A percentile compares a stretch with the other conserved stretches of the same genome.
Evolutionary conservation across 2,888 invertebrate genomes (phyloP).

Genomic region (Sabatieria punctata): DNA sequence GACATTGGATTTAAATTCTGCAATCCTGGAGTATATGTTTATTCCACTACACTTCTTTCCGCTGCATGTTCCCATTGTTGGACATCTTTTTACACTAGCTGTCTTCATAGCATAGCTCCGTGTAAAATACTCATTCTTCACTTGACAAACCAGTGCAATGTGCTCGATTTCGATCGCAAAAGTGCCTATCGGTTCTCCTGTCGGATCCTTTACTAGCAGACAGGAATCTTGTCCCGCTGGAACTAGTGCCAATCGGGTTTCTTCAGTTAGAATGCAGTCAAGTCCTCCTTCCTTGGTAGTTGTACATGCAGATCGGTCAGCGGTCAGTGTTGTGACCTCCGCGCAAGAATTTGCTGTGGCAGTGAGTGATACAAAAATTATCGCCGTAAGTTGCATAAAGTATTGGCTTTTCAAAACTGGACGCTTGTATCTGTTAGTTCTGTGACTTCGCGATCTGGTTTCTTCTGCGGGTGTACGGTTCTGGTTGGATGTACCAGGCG

Average conservation of each 20-base stretch:
- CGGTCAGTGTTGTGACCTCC: background rate
- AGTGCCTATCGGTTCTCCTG: background rate
- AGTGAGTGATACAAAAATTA: too few species aligned
- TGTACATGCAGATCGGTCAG: background rate
- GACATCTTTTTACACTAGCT: background rate
- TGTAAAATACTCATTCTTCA: background rate
- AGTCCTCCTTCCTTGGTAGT: background rate
- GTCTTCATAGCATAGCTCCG: background rate
- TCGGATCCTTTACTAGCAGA: background rate
- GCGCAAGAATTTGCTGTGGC: background rate
- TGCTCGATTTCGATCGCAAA: background rate
- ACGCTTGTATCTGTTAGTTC: too few species aligned
- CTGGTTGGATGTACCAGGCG: too few species aligned
- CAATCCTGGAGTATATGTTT: background rate
- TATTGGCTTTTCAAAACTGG: too few species aligned
- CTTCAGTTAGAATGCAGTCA: background rate
- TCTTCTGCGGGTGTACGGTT: too few species aligned
- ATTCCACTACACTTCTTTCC: background rate
- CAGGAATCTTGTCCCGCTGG: constrained; percentile 1
- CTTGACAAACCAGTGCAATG: background rate
- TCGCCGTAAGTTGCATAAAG: too few species aligned
- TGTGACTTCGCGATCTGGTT: too few species aligned
- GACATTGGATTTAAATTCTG: background rate
- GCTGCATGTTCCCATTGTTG: background rate
- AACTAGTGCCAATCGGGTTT: background rate